Conservation (phyloP, 2,113 vertebrate genomes). For the Eudyptes chrysolophus region DNA sequence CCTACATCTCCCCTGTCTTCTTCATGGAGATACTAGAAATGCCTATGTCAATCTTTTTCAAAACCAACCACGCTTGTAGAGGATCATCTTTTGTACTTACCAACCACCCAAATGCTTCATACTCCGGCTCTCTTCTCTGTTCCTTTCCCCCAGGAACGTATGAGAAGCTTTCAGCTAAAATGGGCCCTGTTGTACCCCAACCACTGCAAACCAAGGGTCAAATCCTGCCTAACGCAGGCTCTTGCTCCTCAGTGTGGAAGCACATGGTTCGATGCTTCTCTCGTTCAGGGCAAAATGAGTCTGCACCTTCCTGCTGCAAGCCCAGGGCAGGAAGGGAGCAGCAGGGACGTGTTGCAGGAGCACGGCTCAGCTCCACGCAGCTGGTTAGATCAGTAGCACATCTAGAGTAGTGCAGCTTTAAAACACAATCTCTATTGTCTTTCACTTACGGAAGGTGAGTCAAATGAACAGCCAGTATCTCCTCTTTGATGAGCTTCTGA, state of each 20-base stretch:
- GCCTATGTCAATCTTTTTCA: not conserved
- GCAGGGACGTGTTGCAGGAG: not conserved
- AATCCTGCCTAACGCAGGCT: accelerated
- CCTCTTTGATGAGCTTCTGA: not conserved
- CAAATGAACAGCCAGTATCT: not conserved
- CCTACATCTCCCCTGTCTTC: not conserved
- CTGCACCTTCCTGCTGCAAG: not conserved
- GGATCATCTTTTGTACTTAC: not conserved
- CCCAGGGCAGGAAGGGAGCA: not conserved
- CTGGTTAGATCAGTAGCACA: not conserved
- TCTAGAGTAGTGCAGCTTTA: not conserved
- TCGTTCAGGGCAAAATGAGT: not conserved
- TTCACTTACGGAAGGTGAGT: not conserved
- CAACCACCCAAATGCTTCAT: not conserved
- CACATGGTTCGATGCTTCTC: not conserved
- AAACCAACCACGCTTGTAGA: not conserved
- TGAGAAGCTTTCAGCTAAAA: not conserved
- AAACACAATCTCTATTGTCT: not conserved
- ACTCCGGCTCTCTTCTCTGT: not conserved
- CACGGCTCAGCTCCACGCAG: accelerated
- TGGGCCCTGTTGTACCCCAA: not conserved
- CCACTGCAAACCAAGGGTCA: not conserved
- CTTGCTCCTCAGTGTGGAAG: not conserved
- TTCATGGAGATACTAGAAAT: not conserved
- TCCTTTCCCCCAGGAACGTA: not conserved